Percentiles rank a stretch among this genome's conserved stretches.
Conservation (phyloP, 1,140 invertebrate species). For the Drusus annulatus region DNA sequence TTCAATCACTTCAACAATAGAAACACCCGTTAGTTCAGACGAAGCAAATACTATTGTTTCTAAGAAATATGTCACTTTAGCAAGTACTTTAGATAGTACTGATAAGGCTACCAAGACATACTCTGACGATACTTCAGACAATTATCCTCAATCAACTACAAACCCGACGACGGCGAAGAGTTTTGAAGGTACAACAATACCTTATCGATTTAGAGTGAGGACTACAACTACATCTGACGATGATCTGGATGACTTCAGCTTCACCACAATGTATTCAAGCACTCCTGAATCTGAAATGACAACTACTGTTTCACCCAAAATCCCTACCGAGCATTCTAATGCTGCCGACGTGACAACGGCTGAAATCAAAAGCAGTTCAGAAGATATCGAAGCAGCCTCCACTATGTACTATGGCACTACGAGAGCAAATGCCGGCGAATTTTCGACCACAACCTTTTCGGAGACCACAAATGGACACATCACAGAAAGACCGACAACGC, state of each 20-base stretch:
- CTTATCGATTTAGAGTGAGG: not conserved
- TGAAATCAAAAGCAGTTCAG: conserved; percentile 30
- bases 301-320: not conserved
- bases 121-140: not conserved
- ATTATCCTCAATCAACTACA: conserved; percentile 13
- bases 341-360: conserved; percentile 32
- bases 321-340: conserved; percentile 41
- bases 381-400: conserved; percentile 52
- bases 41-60: conserved; percentile 14
- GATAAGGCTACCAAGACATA: not conserved
- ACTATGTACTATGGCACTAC: conserved; percentile 49
- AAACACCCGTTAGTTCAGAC: conserved; percentile 4
- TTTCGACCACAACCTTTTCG: conserved; percentile 24
- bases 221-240: conserved; percentile 22
- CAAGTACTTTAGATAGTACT: not conserved
- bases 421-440: conserved; percentile 33
- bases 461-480: not conserved
- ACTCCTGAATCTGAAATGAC: conserved; percentile 16
- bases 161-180: not conserved
- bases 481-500: conserved; percentile 11
- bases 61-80: not conserved
- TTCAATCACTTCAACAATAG: not conserved
- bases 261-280: conserved; percentile 18
- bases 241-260: conserved; percentile 40
- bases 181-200: not conserved